Evolutionary conservation across 2,797 vertebrate species (phyloP).

Genomic region (Chaetodon trifasciatus): DNA sequence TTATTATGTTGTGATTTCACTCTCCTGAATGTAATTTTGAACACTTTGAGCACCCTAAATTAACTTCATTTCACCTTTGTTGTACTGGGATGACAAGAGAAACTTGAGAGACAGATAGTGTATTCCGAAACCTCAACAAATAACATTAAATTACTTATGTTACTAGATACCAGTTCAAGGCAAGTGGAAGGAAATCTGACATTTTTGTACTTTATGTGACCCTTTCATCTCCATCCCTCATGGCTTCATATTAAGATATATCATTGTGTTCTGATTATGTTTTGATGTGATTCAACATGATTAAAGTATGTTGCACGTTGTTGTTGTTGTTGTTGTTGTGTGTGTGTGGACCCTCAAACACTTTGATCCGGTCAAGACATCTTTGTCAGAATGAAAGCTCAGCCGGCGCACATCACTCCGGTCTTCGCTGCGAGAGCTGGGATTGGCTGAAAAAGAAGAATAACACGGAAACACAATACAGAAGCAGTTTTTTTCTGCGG

Average conservation of each 20-base stretch:
- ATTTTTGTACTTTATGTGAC: background rate
- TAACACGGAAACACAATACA: slow-evolving; percentile 66
- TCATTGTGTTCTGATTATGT: slow-evolving; percentile 15
- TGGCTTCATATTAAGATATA: background rate
- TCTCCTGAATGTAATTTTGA: background rate
- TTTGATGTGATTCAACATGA: slow-evolving; percentile 17
- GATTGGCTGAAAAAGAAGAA: slow-evolving; percentile 55
- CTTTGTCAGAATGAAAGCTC: slow-evolving; percentile 63
- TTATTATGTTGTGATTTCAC: background rate
- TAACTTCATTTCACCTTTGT: background rate
- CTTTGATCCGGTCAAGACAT: slow-evolving; percentile 51
- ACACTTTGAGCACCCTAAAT: background rate
- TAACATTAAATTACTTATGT: background rate
- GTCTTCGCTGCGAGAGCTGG: slow-evolving; percentile 26
- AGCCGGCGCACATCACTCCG: slow-evolving; percentile 39
- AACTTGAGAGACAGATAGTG: background rate
- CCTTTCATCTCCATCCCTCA: background rate
- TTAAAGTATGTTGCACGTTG: slow-evolving; percentile 18
- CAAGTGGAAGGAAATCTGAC: background rate
- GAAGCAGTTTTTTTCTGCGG: slow-evolving; percentile 68
- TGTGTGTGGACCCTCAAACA: slow-evolving; percentile 22
- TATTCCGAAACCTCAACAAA: background rate
- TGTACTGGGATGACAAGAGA: background rate
- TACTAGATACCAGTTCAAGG: background rate
- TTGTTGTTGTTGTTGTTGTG: too few species aligned